A percentile compares a stretch with the other conserved stretches of the same genome.
These are phyloP conservation scores for Teleopsis dalmanni DNA, from an alignment of 1,140 invertebrate species.

Conservation along the genomic window DNA sequence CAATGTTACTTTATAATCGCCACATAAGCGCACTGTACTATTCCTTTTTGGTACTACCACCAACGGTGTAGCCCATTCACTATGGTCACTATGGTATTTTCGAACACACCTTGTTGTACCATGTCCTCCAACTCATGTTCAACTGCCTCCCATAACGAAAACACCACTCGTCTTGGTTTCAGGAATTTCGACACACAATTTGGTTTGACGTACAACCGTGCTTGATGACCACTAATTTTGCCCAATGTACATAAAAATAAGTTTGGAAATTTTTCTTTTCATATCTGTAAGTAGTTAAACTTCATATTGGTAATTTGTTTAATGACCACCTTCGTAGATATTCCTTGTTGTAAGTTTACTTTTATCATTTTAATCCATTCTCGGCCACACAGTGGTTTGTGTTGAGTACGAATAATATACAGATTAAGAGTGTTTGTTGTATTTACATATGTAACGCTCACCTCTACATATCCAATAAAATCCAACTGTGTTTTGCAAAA, in stretches of 20 bases:
- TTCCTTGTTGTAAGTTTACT: not conserved
- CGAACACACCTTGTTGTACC: conserved; percentile 1
- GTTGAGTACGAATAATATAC: conserved; percentile 2
- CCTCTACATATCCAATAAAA: conserved; percentile 5
- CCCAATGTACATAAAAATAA: conserved; percentile 10
- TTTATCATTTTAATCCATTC: conserved; percentile 1
- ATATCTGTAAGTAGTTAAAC: not conserved
- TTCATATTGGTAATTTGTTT: not conserved
- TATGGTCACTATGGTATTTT: not conserved
- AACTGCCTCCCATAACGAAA: conserved; percentile 3
- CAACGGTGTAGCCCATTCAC: conserved; percentile 42
- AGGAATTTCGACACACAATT: conserved; percentile 29
- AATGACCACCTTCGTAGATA: not conserved
- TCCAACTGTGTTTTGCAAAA: conserved; percentile 2
- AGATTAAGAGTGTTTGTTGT: not conserved
- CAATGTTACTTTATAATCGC: conserved; percentile 16
- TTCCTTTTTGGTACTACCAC: conserved; percentile 46
- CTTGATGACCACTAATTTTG: conserved; percentile 11
- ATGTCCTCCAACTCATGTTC: not conserved
- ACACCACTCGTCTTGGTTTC: conserved; percentile 16
- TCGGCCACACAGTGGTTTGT: conserved; percentile 1
- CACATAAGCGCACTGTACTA: conserved; percentile 20
- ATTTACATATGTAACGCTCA: not conserved
- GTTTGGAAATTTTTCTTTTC: conserved; percentile 3
- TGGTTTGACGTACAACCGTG: conserved; percentile 21